These are phyloP conservation scores for Rhopalosiphum nymphaeae DNA, from an alignment of 2,888 invertebrate species.

Conservation along the genomic window DNA sequence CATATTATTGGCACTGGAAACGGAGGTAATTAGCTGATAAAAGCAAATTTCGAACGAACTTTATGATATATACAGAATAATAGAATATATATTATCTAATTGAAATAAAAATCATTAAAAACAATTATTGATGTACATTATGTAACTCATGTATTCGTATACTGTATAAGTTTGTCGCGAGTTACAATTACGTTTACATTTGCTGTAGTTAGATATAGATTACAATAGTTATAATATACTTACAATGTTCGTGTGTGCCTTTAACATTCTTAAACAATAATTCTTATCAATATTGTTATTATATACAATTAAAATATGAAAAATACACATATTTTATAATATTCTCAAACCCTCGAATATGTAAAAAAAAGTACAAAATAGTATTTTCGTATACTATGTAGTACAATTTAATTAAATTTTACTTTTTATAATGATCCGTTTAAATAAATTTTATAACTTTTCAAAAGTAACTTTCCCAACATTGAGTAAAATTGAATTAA, in stretches of 20 bases:
- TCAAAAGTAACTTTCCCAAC: not conserved
- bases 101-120: not conserved
- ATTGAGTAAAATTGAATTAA: not conserved
- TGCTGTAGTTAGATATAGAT: not conserved
- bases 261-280: not conserved
- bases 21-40: not conserved
- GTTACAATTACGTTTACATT: not conserved
- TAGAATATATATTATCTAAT: not conserved
- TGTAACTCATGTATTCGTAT: not conserved
- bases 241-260: not conserved
- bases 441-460: not conserved
- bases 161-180: not conserved
- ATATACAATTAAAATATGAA: not conserved
- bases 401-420: not conserved
- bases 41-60: not conserved
- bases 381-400: not conserved
- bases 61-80: too few species aligned
- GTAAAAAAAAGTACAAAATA: not conserved
- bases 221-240: not conserved
- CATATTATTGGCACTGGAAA: not conserved
- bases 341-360: not conserved
- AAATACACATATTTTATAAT: not conserved
- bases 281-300: not conserved
- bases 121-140: not conserved
- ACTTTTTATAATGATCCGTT: not conserved